Evolutionary conservation across 2,888 invertebrate species (phyloP), one percentile per base, ranked within the genome.

Genomic region (Zygothrica quintamaculata): DNA sequence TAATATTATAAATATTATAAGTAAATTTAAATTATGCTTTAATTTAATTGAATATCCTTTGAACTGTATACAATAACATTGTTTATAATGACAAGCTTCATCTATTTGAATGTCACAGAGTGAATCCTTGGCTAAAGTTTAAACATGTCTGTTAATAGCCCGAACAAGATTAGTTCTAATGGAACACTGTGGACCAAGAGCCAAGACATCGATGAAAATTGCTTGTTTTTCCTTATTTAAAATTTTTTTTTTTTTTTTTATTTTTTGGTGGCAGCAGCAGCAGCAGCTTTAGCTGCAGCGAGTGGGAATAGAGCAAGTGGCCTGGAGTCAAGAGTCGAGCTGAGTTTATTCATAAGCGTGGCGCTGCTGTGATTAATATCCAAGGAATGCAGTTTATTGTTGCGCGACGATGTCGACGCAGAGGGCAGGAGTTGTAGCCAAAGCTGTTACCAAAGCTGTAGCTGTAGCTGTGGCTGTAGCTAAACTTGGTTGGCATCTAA

Each of bases 371-470:
- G 82, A 82, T 82, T 86, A 82, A 82, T 82, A 82, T 86, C 69
- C 86, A 34, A 68, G 72, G 82, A 86, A 82, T 82, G 82, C 85
- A 81, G 85, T 80, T 80, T 84, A 84, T 84, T 79, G 84, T 77
- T 66, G 68, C 57, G 64, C 65, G 71, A 57, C 60, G 57, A 29
- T 29, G 29, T 58, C 46, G 64, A 58, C 44, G 48, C 47, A 44
- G 48, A 53, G 57, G 40, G 55, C 25, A 34, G 62, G 18, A 43
- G 57, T 37, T 26, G 64, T 26, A 12, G 34, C 8, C n/a, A 15
- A 2, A 15, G 36, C 5, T 15, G 36, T n/a, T n/a, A n/a, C n/a
- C n/a, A 37, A 39, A 31, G 56, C 18, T 7, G 12, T 22, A 13
- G 16, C 8, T 3, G 29, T 12, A 6, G 22, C 9, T 13, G 26